Evolutionary conservation across 35 echinoderm and acorn worm species (phyloP).

Genomic region (Nesometra sesokonis): DNA sequence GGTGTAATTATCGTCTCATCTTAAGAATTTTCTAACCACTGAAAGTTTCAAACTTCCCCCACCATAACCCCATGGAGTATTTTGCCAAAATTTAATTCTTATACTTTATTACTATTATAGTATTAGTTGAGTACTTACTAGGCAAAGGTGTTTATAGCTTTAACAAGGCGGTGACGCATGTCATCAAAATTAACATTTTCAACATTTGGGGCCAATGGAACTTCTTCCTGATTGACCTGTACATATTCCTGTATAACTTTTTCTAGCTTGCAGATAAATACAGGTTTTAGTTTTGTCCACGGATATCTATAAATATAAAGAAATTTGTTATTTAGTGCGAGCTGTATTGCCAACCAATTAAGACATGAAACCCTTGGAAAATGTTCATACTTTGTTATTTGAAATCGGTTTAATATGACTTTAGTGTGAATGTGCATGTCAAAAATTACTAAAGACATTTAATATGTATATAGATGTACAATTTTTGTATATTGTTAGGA

Average conservation of each 20-base stretch:
- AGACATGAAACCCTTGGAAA: too few species aligned
- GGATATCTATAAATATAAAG: constrained; percentile 49
- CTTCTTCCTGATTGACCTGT: constrained; percentile 62
- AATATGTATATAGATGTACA: too few species aligned
- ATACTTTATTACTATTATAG: background rate
- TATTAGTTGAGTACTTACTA: constrained; percentile 23
- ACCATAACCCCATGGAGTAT: background rate
- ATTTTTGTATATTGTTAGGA: too few species aligned
- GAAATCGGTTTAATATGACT: too few species aligned
- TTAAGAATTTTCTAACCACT: background rate
- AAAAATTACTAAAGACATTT: too few species aligned
- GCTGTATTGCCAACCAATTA: too few species aligned
- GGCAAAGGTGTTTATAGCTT: constrained; percentile 60
- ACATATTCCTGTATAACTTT: constrained; percentile 96
- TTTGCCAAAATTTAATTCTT: background rate
- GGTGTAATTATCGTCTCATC: too few species aligned
- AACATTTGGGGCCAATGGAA: constrained; percentile 79
- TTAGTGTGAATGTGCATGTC: too few species aligned
- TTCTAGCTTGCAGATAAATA: constrained; percentile 77
- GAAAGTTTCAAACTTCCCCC: background rate
- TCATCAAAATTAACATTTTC: constrained; percentile 87
- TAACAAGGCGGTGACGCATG: constrained; percentile 77
- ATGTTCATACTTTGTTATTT: too few species aligned
- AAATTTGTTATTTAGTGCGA: background rate
- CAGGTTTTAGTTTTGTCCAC: constrained; percentile 76